Evolutionary conservation across 1,140 invertebrate species (phyloP).

Genomic region (Anoplolepis gracilipes): DNA sequence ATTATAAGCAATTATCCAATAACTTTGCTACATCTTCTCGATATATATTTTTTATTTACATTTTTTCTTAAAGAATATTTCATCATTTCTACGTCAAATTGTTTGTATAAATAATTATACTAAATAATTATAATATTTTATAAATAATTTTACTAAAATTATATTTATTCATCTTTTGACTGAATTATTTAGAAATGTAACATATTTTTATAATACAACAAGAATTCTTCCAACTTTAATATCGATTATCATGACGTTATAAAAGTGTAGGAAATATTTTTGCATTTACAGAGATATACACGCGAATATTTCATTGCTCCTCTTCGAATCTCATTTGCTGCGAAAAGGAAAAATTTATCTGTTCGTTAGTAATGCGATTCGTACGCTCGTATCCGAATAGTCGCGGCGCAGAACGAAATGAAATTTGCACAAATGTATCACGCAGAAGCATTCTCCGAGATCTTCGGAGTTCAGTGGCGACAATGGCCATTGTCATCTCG

Average conservation of each 20-base stretch:
- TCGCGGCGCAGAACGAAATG: constrained; percentile 51
- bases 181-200: not conserved
- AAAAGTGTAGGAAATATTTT: not conserved
- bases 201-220: not conserved
- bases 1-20: not conserved
- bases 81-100: not conserved
- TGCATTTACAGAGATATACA: not conserved
- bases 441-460: constrained; percentile 46
- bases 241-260: not conserved
- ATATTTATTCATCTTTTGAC: not conserved
- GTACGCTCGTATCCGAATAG: constrained; percentile 13
- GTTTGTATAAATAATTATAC: not conserved
- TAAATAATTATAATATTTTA: too few species aligned
- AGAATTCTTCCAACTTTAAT: not conserved
- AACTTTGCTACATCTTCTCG: not conserved
- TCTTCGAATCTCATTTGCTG: not conserved
- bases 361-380: constrained; percentile 19
- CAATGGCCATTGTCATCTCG: constrained; percentile 66
- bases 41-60: not conserved
- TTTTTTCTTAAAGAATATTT: not conserved
- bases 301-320: not conserved
- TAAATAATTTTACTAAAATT: not conserved
- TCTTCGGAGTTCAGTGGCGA: constrained; percentile 55
- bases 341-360: constrained; percentile 39
- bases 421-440: constrained; percentile 68